These are phyloP conservation scores for Eumacrocentrus americanus DNA, from an alignment of 2,888 invertebrate species.

Conservation along the genomic window DNA sequence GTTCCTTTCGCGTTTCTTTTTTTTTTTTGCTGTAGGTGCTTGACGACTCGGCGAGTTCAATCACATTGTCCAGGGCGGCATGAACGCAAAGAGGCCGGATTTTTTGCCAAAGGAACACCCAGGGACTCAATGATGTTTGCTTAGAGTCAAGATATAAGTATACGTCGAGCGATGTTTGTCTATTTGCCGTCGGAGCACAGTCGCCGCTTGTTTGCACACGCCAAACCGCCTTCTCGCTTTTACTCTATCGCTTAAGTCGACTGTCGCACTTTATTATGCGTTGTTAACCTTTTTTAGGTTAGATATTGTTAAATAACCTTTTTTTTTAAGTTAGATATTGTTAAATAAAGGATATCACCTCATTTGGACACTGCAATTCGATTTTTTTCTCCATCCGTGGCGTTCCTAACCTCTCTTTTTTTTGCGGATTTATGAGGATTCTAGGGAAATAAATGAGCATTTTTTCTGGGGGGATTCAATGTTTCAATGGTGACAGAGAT, in stretches of 20 bases:
- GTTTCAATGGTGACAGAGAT: no score
- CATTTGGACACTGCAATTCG: no score
- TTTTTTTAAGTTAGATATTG: no score
- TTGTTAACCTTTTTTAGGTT: no score
- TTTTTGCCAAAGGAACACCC: not conserved
- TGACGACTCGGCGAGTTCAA: not conserved
- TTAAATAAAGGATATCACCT: no score
- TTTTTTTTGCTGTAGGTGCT: not conserved
- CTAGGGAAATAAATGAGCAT: no score
- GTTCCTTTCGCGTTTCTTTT: not conserved
- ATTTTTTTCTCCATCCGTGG: no score
- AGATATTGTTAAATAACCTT: no score
- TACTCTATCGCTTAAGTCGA: no score
- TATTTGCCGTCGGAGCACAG: conserved; percentile 2
- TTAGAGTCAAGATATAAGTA: conserved; percentile 1
- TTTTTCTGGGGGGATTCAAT: no score
- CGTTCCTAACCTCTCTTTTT: no score
- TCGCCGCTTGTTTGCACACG: conserved; percentile 13
- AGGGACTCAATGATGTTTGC: conserved; percentile 2
- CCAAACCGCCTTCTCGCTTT: not conserved
- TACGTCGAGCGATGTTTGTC: conserved; percentile 11
- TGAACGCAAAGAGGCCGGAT: not conserved
- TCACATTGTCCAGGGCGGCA: not conserved
- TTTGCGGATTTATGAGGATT: no score
- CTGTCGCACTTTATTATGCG: not conserved